Evolutionary conservation across 2,888 invertebrate species (phyloP).

Genomic region (Euproctis similis): DNA sequence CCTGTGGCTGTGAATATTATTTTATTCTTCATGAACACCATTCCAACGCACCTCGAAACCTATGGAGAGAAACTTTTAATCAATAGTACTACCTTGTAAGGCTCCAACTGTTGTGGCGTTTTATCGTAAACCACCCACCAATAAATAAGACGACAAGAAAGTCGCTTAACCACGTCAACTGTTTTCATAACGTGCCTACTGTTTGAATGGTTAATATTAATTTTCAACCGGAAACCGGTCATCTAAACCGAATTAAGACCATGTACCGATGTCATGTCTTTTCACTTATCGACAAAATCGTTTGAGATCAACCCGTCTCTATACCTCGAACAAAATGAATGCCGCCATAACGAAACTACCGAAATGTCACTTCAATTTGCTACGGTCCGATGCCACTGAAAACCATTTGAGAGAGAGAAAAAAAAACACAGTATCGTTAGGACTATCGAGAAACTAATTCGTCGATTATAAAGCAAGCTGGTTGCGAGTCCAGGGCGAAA

Average conservation of each 20-base stretch:
- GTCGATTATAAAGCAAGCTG: constrained; percentile 62
- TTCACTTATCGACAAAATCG: constrained; percentile 12
- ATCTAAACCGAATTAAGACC: constrained; percentile 4
- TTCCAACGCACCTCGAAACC: too few species aligned
- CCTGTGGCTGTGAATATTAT: too few species aligned
- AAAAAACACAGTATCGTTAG: too few species aligned
- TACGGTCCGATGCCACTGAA: constrained; percentile 53
- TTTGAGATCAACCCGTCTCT: constrained; percentile 7
- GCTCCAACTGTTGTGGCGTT: too few species aligned
- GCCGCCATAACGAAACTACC: constrained; percentile 52
- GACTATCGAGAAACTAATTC: constrained; percentile 71
- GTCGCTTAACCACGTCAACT: too few species aligned
- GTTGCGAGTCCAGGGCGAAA: constrained; percentile 27
- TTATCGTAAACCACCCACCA: too few species aligned
- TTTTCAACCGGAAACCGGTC: constrained; percentile 2
- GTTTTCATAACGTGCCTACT: too few species aligned
- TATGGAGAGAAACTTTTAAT: too few species aligned
- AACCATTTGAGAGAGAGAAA: constrained; percentile 55
- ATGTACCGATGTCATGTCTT: constrained; percentile 9
- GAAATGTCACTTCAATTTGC: constrained; percentile 62
- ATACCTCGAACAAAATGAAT: constrained; percentile 22
- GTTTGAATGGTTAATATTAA: not conserved
- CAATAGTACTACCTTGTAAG: too few species aligned
- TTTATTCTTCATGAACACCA: too few species aligned
- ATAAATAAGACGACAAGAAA: too few species aligned